Conservation (phyloP, 92 coral and sea anemone genomes). For the Epizoanthus rinbou region DNA sequence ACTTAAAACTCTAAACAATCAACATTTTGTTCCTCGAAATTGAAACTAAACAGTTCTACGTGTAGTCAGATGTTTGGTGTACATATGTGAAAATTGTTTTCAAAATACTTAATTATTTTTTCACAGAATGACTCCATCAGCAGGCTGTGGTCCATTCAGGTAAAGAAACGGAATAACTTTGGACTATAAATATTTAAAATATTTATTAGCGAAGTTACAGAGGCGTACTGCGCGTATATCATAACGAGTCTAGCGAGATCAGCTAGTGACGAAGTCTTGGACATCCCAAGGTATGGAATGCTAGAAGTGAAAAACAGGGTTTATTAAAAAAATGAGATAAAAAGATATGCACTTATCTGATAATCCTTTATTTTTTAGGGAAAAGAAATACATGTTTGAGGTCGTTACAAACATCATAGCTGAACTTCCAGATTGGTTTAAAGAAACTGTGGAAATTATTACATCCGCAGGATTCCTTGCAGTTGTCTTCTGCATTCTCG, state of each 20-base stretch:
- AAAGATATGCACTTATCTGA: neutral
- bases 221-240: too few relatives aligned
- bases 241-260: too few relatives aligned
- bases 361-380: conserved; percentile 43
- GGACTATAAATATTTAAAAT: conserved; percentile 12
- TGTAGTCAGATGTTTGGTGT: too few relatives aligned
- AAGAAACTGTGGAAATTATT: conserved; percentile 55
- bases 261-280: too few relatives aligned
- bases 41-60: neutral
- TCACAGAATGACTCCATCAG: conserved; percentile 73
- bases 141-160: conserved; percentile 91
- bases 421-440: conserved; percentile 63
- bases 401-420: conserved; percentile 58
- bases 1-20: too few relatives aligned
- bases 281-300: too few relatives aligned
- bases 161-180: conserved; percentile 35
- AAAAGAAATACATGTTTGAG: conserved; percentile 62
- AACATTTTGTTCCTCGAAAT: neutral
- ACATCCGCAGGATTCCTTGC: conserved; percentile 91
- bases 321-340: too few relatives aligned
- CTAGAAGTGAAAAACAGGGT: too few relatives aligned
- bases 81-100: too few relatives aligned
- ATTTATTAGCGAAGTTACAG: neutral
- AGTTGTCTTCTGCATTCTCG: conserved; percentile 83
- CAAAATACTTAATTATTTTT: conserved; percentile 9